Base-by-base conservation (phyloP, 2,797 vertebrate genomes). In the Cyprinella venusta region DNA sequence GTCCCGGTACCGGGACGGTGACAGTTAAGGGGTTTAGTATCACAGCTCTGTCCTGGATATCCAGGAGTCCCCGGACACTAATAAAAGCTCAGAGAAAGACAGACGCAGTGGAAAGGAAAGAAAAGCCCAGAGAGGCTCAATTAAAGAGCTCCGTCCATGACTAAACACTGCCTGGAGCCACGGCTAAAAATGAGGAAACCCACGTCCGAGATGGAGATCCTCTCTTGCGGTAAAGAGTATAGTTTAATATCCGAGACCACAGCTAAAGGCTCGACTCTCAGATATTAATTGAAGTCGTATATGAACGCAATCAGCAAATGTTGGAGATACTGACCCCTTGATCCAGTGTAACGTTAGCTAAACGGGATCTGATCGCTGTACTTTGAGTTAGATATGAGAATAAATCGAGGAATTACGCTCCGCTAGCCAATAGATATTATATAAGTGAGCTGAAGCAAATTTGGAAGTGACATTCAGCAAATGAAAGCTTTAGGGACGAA, bases 71-170 rank as follows among this genome's bases (percentile, higher is more conserved):
- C 86, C 80, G 50, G 85, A 81, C 56, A 56, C 74, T 64, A 84
- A 76, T 84, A 75, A 81, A 80, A 45, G 45, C 86, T 87, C 38
- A 48, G 69, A 84, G 86, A 86, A 86, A 86, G 86, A 89, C 85
- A 81, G 85, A 89, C 80, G 61, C 84, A 83, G 88, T 87, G 85
- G 89, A 88, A 88, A 80, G 81, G 86, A 65, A 86, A 78, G 68
- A 86, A 85, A 85, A 87, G 88, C 87, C 88, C 90, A 89, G 86
- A 64, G 85, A 88, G 91, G 87, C 87, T 87, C 88, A 91, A 89
- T 92, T 92, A 91, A 87, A 82, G 77, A 86, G 79, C 84, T 82
- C 75, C 56, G 86, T 84, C 87, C 74, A 74, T 90, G 87, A 90
- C 88, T 89, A 90, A 90, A 88, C 6, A 36, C 54, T 56, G 85